phyloP scores from a whole-genome alignment of 2,797 vertebrate genomes.

The Pangasius macronema region DNA sequence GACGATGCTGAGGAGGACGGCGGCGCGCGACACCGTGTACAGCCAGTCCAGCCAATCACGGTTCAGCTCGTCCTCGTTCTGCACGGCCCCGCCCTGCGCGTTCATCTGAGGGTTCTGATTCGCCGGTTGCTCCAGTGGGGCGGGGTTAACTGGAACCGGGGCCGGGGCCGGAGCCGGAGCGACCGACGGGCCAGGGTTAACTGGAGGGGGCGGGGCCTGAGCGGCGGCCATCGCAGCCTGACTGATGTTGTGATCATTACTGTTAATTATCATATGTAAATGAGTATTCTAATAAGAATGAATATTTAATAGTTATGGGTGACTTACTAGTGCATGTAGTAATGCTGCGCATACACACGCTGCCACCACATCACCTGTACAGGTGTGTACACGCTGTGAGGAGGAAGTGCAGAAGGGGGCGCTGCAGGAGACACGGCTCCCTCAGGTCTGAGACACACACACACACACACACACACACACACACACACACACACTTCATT shows the following conservation, averaged over 20 bases:
- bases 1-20: conserved; percentile 93
- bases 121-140: conserved; percentile 81
- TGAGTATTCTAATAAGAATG: not conserved
- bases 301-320: not conserved
- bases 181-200: conserved; percentile 50
- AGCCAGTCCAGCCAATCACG: conserved; percentile 98
- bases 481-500: not conserved
- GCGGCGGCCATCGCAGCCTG: conserved; percentile 91
- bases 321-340: conserved; percentile 98
- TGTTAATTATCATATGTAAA: not conserved
- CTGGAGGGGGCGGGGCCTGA: conserved; percentile 67
- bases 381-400: conserved; percentile 85
- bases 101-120: conserved; percentile 95
- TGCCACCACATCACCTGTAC: conserved; percentile 97
- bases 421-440: conserved; percentile 78
- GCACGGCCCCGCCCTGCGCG: conserved; percentile 87
- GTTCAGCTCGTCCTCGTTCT: conserved; percentile 94
- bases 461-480: not conserved
- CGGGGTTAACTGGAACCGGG: conserved; percentile 65
- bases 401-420: conserved; percentile 75
- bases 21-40: conserved; percentile 89
- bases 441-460: conserved; percentile 73
- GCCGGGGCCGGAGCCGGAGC: conserved; percentile 64
- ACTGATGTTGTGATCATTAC: conserved; percentile 67
- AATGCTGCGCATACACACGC: conserved; percentile 94